A percentile compares a stretch with the other conserved stretches of the same genome.
These are phyloP conservation scores for Papilio machaon DNA, from an alignment of 1,140 invertebrate species.

Conservation along the genomic window DNA sequence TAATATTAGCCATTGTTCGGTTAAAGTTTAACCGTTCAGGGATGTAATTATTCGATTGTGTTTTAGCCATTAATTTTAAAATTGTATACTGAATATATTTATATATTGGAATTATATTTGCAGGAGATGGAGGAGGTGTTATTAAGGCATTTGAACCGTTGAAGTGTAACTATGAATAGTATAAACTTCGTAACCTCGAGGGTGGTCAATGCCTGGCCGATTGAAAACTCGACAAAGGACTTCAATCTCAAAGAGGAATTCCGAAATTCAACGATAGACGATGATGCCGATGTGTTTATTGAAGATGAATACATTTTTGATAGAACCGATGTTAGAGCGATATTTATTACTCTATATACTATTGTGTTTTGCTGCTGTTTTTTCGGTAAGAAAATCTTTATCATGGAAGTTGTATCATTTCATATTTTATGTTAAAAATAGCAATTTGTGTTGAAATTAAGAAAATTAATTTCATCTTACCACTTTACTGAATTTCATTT, in stretches of 20 bases:
- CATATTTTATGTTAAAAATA: no score
- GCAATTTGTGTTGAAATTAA: no score
- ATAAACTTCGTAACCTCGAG: constrained; percentile 59
- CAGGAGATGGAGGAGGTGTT: constrained; percentile 53
- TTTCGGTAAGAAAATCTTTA: constrained; percentile 83
- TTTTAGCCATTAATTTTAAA: neutral
- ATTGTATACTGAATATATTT: neutral
- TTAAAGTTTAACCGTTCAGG: no score
- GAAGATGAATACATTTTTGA: constrained; percentile 86
- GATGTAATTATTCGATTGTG: no score
- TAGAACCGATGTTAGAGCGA: constrained; percentile 83
- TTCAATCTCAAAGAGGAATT: constrained; percentile 42
- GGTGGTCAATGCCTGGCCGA: constrained; percentile 47
- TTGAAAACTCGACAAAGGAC: constrained; percentile 53
- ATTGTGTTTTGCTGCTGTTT: constrained; percentile 87
- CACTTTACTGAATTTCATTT: no score
- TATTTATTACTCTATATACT: constrained; percentile 86
- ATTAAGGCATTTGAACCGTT: neutral
- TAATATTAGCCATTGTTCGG: no score
- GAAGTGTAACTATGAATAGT: constrained; percentile 55
- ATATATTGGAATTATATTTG: constrained; percentile 39
- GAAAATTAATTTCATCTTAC: no score
- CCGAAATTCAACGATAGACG: constrained; percentile 57
- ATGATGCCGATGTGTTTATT: constrained; percentile 54
- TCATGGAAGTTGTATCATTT: no score